Conservation (phyloP, 2,888 invertebrate genomes). For the Drosophila koepferae region DNA sequence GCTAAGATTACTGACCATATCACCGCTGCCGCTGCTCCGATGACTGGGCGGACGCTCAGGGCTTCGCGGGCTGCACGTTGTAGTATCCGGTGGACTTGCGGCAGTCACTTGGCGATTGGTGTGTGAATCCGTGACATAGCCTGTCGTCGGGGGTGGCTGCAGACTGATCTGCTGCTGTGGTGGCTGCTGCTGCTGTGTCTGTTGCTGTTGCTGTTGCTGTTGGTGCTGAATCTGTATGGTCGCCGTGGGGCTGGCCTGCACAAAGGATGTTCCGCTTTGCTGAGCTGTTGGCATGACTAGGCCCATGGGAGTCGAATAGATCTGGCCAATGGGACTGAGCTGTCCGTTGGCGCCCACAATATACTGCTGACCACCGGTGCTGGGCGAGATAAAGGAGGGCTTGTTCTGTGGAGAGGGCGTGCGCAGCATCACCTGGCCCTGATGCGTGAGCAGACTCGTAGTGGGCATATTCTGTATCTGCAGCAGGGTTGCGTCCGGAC, state of each 20-base stretch:
- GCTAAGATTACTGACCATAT: slow-evolving; percentile 80
- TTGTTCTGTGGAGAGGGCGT: slow-evolving; percentile 91
- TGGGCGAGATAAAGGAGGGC: slow-evolving; percentile 89
- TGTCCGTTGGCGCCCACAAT: slow-evolving; percentile 92
- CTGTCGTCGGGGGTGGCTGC: slow-evolving; percentile 74
- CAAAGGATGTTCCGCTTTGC: slow-evolving; percentile 88
- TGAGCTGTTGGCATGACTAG: slow-evolving; percentile 84
- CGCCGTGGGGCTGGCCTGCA: slow-evolving; percentile 90
- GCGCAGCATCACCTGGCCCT: slow-evolving; percentile 91
- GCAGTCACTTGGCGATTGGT: slow-evolving; percentile 81
- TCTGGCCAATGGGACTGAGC: slow-evolving; percentile 89
- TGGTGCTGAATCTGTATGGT: slow-evolving; percentile 89
- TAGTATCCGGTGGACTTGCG: slow-evolving; percentile 93
- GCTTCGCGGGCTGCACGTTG: slow-evolving; percentile 92
- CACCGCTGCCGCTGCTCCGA: slow-evolving; percentile 85
- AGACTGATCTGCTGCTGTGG: slow-evolving; percentile 62
- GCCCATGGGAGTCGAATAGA: slow-evolving; percentile 85
- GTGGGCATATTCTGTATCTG: slow-evolving; percentile 92
- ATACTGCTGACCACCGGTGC: slow-evolving; percentile 88
- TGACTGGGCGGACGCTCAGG: slow-evolving; percentile 85
- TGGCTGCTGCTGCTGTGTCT: slow-evolving; percentile 27
- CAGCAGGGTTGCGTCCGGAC: slow-evolving; percentile 90
- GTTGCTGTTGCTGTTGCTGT: slow-evolving; percentile 68
- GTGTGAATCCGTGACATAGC: slow-evolving; percentile 62
- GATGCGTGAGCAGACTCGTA: slow-evolving; percentile 88